Evolutionary conservation across 2,888 invertebrate genomes (phyloP), one percentile per base, ranked within the genome.

Genomic region (Sialis lutaria): DNA sequence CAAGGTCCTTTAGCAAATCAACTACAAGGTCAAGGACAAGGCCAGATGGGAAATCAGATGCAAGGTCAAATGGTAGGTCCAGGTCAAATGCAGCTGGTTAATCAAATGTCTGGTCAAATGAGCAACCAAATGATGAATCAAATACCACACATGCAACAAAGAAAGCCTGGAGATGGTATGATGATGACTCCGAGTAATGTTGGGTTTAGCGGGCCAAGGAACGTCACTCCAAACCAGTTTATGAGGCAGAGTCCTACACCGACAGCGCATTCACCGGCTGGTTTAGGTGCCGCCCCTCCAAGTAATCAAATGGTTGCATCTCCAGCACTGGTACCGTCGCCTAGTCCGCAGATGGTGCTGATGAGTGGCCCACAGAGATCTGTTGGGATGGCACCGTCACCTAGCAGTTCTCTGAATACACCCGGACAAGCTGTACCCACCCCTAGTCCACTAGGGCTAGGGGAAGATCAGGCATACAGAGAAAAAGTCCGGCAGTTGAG

Each of bases 401-500:
- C 90, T 0, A 82, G 83, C 35, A 79, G 82, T 33, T 83, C 85
- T 0, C 67, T 90, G 12, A 89, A 88, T 63, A 90, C 90, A 1
- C 33, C 53, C 44, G 69, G 69, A 1, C 68, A 68, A 49, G 62
- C 65, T 0, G 67, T 62, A 32, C 73, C 78, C 10, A 73, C 72
- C 1, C 74, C 74, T 46, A 79, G 80, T 59, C 81, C 81, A 1
- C 73, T 77, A 53, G 74, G 72, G 55, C 67, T 72, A 48, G 75
- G 77, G 52, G 93, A 95, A 56, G 93, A 95, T 56, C 87, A 87
- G 47, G 82, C 86, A 1, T 96, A 95, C 61, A 68, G 90, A 46
- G 95, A 95, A 60, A 96, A 95, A 65, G 85, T 93, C 50, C 79
- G 89, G 33, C 90, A 93, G 59, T 73, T 96, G 33, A 88, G 87